These are phyloP conservation scores for Thera britannica DNA, from an alignment of 2,888 invertebrate genomes.

Conservation along the genomic window DNA sequence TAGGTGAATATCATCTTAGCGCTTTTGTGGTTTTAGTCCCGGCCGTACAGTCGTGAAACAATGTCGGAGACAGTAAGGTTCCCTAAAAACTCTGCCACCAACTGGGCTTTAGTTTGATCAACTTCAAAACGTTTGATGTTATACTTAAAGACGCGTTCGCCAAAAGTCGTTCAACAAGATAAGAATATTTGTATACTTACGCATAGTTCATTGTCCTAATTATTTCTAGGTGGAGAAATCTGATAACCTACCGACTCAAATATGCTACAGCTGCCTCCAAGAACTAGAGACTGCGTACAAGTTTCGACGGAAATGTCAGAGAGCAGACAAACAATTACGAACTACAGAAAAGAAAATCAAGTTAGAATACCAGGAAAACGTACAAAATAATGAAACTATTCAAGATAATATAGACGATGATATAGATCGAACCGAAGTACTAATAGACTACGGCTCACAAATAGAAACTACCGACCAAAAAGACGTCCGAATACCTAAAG, in stretches of 20 bases:
- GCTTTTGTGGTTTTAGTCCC: no score
- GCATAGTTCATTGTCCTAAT: slow-evolving; percentile 18
- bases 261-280: slow-evolving; percentile 70
- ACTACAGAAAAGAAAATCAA: slow-evolving; percentile 55
- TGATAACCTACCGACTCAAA: slow-evolving; percentile 69
- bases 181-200: not conserved
- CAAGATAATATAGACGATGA: slow-evolving; percentile 40
- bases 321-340: slow-evolving; percentile 65
- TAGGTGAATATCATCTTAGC: no score
- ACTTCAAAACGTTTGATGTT: not conserved
- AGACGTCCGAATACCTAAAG: slow-evolving; percentile 6
- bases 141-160: not conserved
- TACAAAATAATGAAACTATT: slow-evolving; percentile 35
- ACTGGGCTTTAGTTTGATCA: not conserved
- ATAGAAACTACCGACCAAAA: slow-evolving; percentile 6
- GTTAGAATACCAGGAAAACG: slow-evolving; percentile 56
- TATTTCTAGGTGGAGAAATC: slow-evolving; percentile 68
- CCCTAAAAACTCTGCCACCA: not conserved
- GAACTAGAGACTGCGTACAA: slow-evolving; percentile 76
- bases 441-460: not conserved
- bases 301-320: slow-evolving; percentile 77
- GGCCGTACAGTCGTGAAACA: no score
- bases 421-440: slow-evolving; percentile 36
- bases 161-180: slow-evolving; percentile 2
- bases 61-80: no score